phyloP scores from a whole-genome alignment of 2,797 vertebrate genomes.

The Lepilemur septentrionalis region DNA sequence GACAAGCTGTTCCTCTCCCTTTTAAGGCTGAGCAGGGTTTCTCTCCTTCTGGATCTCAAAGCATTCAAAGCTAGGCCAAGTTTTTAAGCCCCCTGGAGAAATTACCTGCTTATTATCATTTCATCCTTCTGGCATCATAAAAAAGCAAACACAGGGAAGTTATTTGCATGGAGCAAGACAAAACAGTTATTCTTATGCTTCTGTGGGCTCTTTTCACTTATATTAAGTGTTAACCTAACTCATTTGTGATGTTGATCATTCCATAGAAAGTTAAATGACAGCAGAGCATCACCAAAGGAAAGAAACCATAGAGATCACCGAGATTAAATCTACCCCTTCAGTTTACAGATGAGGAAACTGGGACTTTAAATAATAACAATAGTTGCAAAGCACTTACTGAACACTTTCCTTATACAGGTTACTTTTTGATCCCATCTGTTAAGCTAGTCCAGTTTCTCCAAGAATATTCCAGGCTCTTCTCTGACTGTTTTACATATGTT shows the following conservation, averaged over 20 bases:
- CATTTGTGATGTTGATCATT: not conserved
- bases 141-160: not conserved
- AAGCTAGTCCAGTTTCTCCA: not conserved
- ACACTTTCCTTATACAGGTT: not conserved
- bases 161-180: not conserved
- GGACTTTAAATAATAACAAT: not conserved
- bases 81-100: not conserved
- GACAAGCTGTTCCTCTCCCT: conserved; percentile 40
- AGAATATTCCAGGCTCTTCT: not conserved
- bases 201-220: not conserved
- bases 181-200: not conserved
- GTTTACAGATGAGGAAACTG: not conserved
- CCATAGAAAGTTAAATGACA: not conserved
- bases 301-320: not conserved
- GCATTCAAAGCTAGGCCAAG: conserved; percentile 45
- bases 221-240: not conserved
- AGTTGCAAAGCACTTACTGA: not conserved
- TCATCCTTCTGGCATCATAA: not conserved
- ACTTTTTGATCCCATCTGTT: not conserved
- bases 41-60: conserved; percentile 36
- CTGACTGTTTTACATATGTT: not conserved
- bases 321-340: not conserved
- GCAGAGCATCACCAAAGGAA: not conserved
- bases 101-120: conserved; percentile 53
- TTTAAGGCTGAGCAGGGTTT: not conserved